Base-by-base conservation (phyloP, 2,797 vertebrate genomes). In the Epinephelus coioides region DNA sequence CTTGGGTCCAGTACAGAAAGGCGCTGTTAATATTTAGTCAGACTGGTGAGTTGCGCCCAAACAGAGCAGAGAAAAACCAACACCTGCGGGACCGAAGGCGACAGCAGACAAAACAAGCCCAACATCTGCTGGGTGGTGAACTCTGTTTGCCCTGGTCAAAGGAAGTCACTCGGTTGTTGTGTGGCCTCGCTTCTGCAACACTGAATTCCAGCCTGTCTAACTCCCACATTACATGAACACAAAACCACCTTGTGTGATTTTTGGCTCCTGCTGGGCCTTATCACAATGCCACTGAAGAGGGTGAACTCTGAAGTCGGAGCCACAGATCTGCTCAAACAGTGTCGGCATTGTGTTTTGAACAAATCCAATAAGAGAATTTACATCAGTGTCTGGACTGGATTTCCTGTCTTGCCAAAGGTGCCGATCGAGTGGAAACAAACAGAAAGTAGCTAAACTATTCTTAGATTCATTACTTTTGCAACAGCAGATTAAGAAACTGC, bases 211-310 rank as follows among this genome's bases (percentile, higher is more conserved):
- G 68, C 27, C 54, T 0, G 55, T 87, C 75, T 78, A 69, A 71
- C 70, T 91, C 86, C 84, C 71, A 88, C 79, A 69, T 86, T 84
- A 87, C 87, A 81, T 49, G 46, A 90, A 91, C 82, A 89, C 84
- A 84, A 88, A 92, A 91, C 78, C 79, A 90, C 90, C 87, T 83
- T 87, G 86, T 91, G 85, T 89, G 89, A 92, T 84, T 87, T 83
- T 87, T 91, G 89, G 91, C 89, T 90, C 76, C 73, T 46, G 80
- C 71, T 66, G 51, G 53, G 63, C 73, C 83, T 94, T 92, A 93
- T 94, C 91, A 81, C 78, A 89, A 84, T 56, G 74, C 72, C 68
- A 13, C 76, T 50, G 65, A 65, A 55, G 68, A 69, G 61, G 51
- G 63, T 47, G 44, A 74, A 75, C 82, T 73, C 74, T 81, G 50